phyloP scores from a whole-genome alignment of 2,113 vertebrate genomes.

The Candoia aspera region DNA sequence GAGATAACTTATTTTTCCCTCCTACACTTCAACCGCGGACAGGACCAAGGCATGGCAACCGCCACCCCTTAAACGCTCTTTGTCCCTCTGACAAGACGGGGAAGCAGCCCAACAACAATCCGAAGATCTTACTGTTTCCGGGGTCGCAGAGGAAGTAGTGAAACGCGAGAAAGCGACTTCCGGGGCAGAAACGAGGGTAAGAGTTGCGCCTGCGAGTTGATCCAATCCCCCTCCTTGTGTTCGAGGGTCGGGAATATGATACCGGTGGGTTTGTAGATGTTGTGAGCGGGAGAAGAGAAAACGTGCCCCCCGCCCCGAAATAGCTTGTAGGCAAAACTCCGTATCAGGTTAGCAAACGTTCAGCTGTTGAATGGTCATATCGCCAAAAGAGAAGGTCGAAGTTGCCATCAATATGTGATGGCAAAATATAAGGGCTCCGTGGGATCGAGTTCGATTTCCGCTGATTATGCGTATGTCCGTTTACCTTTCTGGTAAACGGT shows the following conservation, averaged over 20 bases:
- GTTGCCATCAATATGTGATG: neutral
- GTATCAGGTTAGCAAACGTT: neutral
- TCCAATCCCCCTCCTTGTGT: neutral
- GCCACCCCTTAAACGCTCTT: neutral
- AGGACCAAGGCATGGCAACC: neutral
- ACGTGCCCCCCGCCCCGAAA: neutral
- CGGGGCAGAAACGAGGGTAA: neutral
- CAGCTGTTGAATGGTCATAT: neutral
- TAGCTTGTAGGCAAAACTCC: too few relatives aligned
- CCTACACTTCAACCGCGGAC: neutral
- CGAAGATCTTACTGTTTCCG: neutral
- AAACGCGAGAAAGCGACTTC: neutral
- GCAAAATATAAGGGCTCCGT: neutral
- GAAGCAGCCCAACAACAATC: neutral
- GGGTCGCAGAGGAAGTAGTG: neutral
- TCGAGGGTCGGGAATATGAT: neutral
- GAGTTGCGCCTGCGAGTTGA: neutral
- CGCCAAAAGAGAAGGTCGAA: neutral
- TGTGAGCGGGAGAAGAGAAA: neutral
- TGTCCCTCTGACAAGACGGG: neutral
- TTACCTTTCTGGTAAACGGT: neutral
- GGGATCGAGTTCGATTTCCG: neutral
- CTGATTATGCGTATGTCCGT: neutral
- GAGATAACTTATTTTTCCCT: neutral
- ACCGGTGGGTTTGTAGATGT: neutral